A percentile compares a stretch with the other conserved stretches of the same genome.
Conservation (phyloP, 2,888 invertebrate species). For the Tetheella fluctuosa region DNA sequence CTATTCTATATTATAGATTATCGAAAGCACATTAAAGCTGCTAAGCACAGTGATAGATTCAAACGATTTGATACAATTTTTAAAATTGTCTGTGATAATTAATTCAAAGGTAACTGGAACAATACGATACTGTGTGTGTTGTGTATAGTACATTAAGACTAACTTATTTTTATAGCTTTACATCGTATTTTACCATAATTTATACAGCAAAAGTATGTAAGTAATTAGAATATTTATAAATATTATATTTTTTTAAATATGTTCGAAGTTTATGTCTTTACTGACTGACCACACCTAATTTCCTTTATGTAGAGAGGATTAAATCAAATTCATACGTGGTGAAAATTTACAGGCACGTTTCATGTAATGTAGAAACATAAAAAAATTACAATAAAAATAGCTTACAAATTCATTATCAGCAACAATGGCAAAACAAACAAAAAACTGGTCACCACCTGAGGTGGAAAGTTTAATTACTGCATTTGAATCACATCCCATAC, state of each 20-base stretch:
- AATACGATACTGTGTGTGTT: constrained; percentile 35
- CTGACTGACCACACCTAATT: too few relatives aligned
- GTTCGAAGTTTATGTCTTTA: too few relatives aligned
- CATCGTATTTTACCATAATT: not conserved
- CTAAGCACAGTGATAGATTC: constrained; percentile 19
- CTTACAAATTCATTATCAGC: too few relatives aligned
- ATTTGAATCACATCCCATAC: too few relatives aligned
- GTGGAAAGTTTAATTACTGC: too few relatives aligned
- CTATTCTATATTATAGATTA: not conserved
- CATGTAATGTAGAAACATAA: too few relatives aligned
- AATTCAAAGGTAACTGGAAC: constrained; percentile 58
- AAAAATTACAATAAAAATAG: too few relatives aligned
- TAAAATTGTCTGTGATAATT: constrained; percentile 73
- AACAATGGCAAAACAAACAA: too few relatives aligned
- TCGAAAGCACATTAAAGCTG: not conserved
- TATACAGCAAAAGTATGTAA: not conserved
- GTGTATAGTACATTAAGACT: constrained; percentile 30
- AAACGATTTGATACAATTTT: constrained; percentile 38
- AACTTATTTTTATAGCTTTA: constrained; percentile 49
- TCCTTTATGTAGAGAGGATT: too few relatives aligned
- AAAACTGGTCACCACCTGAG: too few relatives aligned
- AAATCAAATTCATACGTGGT: too few relatives aligned
- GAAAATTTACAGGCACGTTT: too few relatives aligned
- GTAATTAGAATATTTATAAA: not conserved
- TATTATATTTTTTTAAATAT: not conserved